phyloP scores from a whole-genome alignment of 2,888 invertebrate species.

The Villa cingulata region DNA sequence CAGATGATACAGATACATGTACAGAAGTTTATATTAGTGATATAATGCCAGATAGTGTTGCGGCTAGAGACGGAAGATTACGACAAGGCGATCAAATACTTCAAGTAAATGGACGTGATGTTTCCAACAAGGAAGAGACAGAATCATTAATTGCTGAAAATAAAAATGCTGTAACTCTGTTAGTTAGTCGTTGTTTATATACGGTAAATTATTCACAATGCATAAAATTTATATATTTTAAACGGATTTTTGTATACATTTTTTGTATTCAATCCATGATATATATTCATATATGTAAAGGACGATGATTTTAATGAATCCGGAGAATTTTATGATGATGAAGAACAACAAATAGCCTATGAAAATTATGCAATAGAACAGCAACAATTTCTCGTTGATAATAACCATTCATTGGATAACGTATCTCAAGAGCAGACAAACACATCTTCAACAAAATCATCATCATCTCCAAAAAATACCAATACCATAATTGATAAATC shows the following conservation, averaged over 20 bases:
- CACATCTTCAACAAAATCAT: constrained; percentile 8
- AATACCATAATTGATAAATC: not conserved
- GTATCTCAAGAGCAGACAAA: not conserved
- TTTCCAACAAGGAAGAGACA: constrained; percentile 45
- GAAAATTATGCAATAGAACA: constrained; percentile 25
- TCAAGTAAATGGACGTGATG: constrained; percentile 47
- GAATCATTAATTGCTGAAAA: constrained; percentile 47
- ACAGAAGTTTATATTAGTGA: constrained; percentile 56
- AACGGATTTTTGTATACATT: too few species aligned
- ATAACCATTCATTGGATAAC: constrained; percentile 14
- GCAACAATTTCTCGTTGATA: constrained; percentile 23
- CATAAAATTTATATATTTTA: constrained; percentile 2
- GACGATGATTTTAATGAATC: constrained; percentile 19
- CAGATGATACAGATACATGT: constrained; percentile 38
- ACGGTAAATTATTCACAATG: constrained; percentile 32
- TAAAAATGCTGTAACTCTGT: constrained; percentile 42
- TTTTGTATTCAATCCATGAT: not conserved
- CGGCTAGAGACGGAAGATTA: constrained; percentile 44
- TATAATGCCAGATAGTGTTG: constrained; percentile 45
- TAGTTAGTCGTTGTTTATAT: constrained; percentile 46
- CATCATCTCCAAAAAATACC: constrained; percentile 3
- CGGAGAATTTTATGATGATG: constrained; percentile 28
- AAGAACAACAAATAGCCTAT: constrained; percentile 21
- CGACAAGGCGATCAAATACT: constrained; percentile 49
- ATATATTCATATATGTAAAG: constrained; percentile 8